Conservation (phyloP, 1,140 invertebrate species). For the Drosophila saltans region DNA sequence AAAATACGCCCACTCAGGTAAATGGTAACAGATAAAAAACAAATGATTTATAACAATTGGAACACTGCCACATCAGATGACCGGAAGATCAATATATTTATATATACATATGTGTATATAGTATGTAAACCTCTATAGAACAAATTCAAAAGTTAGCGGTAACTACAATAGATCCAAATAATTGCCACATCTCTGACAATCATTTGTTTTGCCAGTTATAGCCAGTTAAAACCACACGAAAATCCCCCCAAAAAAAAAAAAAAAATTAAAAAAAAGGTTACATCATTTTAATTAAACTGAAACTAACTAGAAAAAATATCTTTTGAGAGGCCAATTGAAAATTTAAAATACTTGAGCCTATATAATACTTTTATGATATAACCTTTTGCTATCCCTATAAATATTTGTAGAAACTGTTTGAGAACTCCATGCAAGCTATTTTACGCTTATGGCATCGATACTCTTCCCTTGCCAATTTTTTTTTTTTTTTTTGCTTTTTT, state of each 20-base stretch:
- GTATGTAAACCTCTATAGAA: background rate
- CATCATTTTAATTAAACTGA: conserved; percentile 62
- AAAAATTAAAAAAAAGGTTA: conserved; percentile 35
- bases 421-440: conserved; percentile 35
- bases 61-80: conserved; percentile 3
- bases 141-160: conserved; percentile 8
- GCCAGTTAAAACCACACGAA: conserved; percentile 56
- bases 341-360: background rate
- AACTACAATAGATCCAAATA: conserved; percentile 50
- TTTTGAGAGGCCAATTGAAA: conserved; percentile 5
- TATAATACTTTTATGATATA: conserved; percentile 1
- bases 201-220: conserved; percentile 48
- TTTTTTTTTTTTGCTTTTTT: conserved; percentile 20
- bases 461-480: conserved; percentile 30
- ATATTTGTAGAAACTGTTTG: conserved; percentile 25
- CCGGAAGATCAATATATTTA: conserved; percentile 44
- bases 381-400: background rate
- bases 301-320: conserved; percentile 20
- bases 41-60: background rate
- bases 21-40: conserved; percentile 9
- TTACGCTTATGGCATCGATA: conserved; percentile 33
- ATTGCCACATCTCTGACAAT: conserved; percentile 52
- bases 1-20: conserved; percentile 42
- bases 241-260: conserved; percentile 2
- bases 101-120: background rate